Evolutionary conservation across 2,797 vertebrate genomes (phyloP), one percentile per base, ranked within the genome.

Genomic region (Clarias pachynema): DNA sequence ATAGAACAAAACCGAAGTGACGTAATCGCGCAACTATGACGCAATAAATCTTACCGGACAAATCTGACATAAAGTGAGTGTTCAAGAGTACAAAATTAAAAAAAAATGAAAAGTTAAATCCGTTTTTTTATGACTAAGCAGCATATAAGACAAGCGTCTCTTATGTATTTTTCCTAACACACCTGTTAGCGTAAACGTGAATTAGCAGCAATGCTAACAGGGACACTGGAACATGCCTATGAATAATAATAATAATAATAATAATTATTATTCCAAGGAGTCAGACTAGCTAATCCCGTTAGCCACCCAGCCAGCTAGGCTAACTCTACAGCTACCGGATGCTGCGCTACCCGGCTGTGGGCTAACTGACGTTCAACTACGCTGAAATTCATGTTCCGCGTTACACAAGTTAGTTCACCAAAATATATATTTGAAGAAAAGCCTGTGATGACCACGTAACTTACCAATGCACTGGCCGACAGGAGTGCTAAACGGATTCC

Each of bases 401-500:
- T 49, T 80, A 49, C 6, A 65, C 37, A 65, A 26, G 6, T 16
- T 59, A 10, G 40, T 37, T 82, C 0, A 18, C 34, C 1, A 18
- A 59, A 22, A 40, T 9, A 16, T 2, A 20, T 34, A 59, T n/a
- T 24, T 20, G 22, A 62, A 78, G 3, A 22, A 9, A 5, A 9
- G 5, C 20, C n/a, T 53, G 3, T 6, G 0, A 53, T 56, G 29
- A 49, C 24, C 5, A 4, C n/a, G 31, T 56, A 85, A 93, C 96
- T 93, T 96, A 99, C 98, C 98, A 91, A 99, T 93, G 88, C 96
- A 97, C 86, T 99, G 98, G 85, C 98, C 98, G 89, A 99, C 98
- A 0, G 98, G 98, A 94, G 97, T 98, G 95, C 97, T 98, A 94
- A 97, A 99, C 84, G 98, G 98, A 93, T 98, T 99, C 89, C 98